Evolutionary conservation across 1,140 invertebrate species (phyloP).

Genomic region (Formica selysi): DNA sequence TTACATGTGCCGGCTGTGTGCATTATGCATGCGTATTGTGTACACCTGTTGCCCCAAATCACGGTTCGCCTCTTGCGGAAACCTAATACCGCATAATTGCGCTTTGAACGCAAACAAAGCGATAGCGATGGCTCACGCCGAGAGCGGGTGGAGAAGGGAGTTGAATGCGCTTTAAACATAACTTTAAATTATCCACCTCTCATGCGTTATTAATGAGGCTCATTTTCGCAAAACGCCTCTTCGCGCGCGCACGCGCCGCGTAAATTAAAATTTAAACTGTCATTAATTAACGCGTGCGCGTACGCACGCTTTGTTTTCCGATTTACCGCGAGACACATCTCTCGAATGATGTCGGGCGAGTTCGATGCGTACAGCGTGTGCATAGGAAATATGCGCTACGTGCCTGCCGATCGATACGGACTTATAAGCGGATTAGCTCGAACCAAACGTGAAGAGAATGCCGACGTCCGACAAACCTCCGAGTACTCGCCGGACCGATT

Average conservation of each 20-base stretch:
- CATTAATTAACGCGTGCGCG: neutral
- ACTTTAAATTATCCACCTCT: constrained; percentile 69
- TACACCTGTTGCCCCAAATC: constrained; percentile 81
- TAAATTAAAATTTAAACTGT: constrained; percentile 61
- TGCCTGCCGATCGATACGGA: constrained; percentile 48
- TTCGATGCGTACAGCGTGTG: constrained; percentile 52
- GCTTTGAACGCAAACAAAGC: constrained; percentile 74
- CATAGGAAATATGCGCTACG: constrained; percentile 54
- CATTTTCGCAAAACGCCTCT: constrained; percentile 70
- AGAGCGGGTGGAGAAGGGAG: neutral
- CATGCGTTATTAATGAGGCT: constrained; percentile 73
- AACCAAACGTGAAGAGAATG: constrained; percentile 32
- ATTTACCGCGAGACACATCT: constrained; percentile 45
- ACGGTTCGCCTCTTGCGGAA: constrained; percentile 73
- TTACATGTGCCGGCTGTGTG: constrained; percentile 70
- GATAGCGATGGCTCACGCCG: constrained; percentile 12
- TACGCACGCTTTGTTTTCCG: constrained; percentile 24
- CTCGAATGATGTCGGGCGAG: constrained; percentile 39
- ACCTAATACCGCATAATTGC: constrained; percentile 77
- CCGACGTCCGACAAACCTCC: constrained; percentile 35
- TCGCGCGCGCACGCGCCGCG: constrained; percentile 5
- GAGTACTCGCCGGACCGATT: constrained; percentile 23
- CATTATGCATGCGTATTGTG: constrained; percentile 80
- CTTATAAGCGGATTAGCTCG: constrained; percentile 56
- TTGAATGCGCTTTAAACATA: constrained; percentile 19